Conservation (phyloP, 2,888 invertebrate species). For the Cerceris ruficornis region DNA sequence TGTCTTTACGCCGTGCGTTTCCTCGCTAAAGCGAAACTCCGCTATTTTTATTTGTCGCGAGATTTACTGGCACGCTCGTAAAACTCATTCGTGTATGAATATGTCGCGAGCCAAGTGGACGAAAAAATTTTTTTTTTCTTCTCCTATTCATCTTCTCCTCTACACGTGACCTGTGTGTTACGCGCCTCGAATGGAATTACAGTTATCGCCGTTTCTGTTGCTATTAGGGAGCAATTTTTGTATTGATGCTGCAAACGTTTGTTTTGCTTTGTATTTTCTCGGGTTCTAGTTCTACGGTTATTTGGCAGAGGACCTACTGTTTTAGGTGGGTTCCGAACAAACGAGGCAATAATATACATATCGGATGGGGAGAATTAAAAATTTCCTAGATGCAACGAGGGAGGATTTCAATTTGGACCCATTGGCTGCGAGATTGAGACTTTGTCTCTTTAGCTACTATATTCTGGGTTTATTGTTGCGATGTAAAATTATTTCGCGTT, state of each 20-base stretch:
- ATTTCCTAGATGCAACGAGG: no score
- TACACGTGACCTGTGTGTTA: constrained; percentile 11
- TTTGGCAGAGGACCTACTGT: no score
- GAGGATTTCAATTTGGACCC: no score
- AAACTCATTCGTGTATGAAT: constrained; percentile 25
- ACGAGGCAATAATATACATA: no score
- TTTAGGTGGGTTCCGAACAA: no score
- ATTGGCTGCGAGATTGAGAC: no score
- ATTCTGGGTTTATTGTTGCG: background rate
- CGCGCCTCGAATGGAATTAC: background rate
- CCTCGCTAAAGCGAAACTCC: background rate
- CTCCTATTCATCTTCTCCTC: background rate
- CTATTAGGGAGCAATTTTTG: background rate
- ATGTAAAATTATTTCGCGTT: background rate
- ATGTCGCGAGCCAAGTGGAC: background rate
- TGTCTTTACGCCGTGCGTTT: background rate
- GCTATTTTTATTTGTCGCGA: constrained; percentile 17
- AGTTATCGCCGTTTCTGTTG: background rate
- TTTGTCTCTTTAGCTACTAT: background rate
- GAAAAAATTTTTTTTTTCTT: constrained; percentile 2
- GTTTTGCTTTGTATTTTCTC: no score
- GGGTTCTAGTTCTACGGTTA: no score
- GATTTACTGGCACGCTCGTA: constrained; percentile 14
- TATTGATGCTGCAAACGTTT: no score
- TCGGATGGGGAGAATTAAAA: no score